These are phyloP conservation scores for Pseudolaguvia tuberculata DNA, from an alignment of 2,113 vertebrate species.

Conservation along the genomic window DNA sequence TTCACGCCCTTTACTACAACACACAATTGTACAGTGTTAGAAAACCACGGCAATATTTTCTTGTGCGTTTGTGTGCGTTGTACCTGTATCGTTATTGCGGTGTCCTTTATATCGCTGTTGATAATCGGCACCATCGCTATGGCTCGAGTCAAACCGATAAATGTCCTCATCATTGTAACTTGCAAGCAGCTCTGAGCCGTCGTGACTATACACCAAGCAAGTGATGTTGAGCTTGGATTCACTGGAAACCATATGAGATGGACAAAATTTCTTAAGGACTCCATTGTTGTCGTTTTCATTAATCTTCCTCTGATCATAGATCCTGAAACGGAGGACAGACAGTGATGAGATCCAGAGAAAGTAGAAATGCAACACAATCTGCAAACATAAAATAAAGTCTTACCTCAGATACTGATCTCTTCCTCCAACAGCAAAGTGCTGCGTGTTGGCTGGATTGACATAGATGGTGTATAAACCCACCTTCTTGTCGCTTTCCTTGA, in stretches of 20 bases:
- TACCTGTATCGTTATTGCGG: slow-evolving; percentile 90
- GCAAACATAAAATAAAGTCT: slow-evolving; percentile 25
- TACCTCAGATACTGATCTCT: slow-evolving; percentile 92
- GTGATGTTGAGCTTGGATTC: slow-evolving; percentile 97
- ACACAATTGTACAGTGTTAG: slow-evolving; percentile 20
- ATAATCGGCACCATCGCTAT: slow-evolving; percentile 89
- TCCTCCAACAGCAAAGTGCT: slow-evolving; percentile 91
- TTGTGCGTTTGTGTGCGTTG: background rate
- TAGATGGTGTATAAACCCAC: slow-evolving; percentile 94
- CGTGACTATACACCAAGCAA: slow-evolving; percentile 93
- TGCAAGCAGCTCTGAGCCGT: slow-evolving; percentile 90
- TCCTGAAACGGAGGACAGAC: slow-evolving; percentile 62
- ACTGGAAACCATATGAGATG: slow-evolving; percentile 89
- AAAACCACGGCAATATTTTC: background rate
- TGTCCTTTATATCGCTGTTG: slow-evolving; percentile 87
- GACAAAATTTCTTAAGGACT: slow-evolving; percentile 93
- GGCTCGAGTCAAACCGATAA: slow-evolving; percentile 88
- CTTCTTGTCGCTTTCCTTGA: slow-evolving; percentile 94
- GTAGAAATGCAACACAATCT: background rate
- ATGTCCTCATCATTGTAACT: slow-evolving; percentile 97
- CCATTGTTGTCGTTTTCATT: slow-evolving; percentile 93
- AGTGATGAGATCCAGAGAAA: background rate
- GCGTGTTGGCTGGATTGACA: slow-evolving; percentile 88
- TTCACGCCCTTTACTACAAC: slow-evolving; percentile 86
- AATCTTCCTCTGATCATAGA: slow-evolving; percentile 94